Conservation (phyloP, 2,113 vertebrate genomes). For the Cettia cetti region DNA sequence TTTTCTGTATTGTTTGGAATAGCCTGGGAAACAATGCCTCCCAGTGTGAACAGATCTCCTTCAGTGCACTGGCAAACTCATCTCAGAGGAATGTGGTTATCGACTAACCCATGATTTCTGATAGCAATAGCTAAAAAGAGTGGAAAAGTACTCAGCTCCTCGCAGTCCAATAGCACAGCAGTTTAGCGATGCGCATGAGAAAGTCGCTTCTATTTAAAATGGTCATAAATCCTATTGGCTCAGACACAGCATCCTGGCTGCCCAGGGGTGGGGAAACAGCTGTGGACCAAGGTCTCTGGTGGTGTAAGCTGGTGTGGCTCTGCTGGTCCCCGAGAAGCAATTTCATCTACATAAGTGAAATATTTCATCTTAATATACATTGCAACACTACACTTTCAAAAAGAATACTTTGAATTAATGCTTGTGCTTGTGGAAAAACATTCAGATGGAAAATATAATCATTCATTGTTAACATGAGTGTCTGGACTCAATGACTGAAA, state of each 20-base stretch:
- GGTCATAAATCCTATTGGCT: background rate
- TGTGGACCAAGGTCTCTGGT: background rate
- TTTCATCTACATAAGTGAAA: background rate
- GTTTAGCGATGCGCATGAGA: background rate
- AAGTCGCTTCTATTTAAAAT: conserved; percentile 34
- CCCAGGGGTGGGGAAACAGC: background rate
- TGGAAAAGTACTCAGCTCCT: conserved; percentile 47
- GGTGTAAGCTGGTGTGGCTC: background rate
- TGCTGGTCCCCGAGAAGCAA: background rate
- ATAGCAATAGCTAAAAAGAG: conserved; percentile 40
- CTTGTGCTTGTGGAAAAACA: background rate
- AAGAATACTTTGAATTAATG: background rate
- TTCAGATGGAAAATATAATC: conserved; percentile 11
- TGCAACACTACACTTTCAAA: background rate
- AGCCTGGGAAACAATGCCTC: conserved; percentile 50
- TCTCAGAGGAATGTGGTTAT: conserved; percentile 48
- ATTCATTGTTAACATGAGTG: background rate
- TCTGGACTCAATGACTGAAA: conserved; percentile 44
- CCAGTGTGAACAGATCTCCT: conserved; percentile 40
- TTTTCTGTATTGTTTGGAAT: conserved; percentile 54
- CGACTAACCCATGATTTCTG: conserved; percentile 37
- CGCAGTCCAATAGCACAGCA: conserved; percentile 1
- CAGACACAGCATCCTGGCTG: background rate
- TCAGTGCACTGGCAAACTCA: conserved; percentile 31
- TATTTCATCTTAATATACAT: background rate